These are phyloP conservation scores for Carollia perspicillata DNA, from an alignment of 2,113 vertebrate species.

Conservation along the genomic window DNA sequence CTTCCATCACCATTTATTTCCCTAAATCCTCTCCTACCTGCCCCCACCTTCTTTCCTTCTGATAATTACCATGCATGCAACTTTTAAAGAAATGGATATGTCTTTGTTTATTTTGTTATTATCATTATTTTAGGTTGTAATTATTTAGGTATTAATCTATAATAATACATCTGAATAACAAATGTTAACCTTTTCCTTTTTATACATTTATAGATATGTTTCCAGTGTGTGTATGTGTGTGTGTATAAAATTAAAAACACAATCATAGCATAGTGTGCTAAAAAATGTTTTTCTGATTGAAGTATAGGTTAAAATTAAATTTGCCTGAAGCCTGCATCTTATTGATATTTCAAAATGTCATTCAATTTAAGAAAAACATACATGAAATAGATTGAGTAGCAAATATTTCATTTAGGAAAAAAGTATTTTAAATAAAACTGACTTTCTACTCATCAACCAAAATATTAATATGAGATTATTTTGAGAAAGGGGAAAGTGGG, in stretches of 20 bases:
- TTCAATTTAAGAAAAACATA: constrained; percentile 69
- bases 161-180: neutral
- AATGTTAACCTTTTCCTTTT: neutral
- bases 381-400: constrained; percentile 41
- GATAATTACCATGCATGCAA: neutral
- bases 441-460: neutral
- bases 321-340: constrained; percentile 76
- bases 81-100: neutral
- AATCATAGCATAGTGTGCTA: constrained; percentile 61
- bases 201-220: neutral
- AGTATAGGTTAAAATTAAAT: constrained; percentile 68
- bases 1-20: too few relatives aligned
- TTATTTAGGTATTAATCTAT: neutral
- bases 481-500: neutral
- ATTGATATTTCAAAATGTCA: constrained; percentile 82
- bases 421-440: constrained; percentile 38
- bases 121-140: neutral
- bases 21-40: too few relatives aligned
- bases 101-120: neutral
- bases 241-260: constrained; percentile 42
- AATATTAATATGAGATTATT: neutral
- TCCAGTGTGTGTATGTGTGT: neutral
- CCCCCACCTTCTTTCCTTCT: too few relatives aligned
- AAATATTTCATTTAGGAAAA: constrained; percentile 48
- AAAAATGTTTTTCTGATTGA: constrained; percentile 48